Conservation (phyloP, 2,888 invertebrate genomes). For the Ophioninae sp. region DNA sequence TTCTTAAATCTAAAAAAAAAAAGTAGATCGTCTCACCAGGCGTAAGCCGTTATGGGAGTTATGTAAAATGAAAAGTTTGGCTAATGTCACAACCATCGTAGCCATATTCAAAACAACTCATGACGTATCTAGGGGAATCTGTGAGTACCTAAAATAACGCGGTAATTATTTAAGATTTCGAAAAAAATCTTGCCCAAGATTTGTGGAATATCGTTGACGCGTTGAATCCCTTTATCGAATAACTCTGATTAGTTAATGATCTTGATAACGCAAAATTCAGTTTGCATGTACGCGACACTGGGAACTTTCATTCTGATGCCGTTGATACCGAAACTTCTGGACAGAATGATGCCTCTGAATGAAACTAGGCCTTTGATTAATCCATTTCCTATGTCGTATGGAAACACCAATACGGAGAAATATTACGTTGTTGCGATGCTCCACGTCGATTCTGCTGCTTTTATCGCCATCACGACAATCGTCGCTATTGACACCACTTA, state of each 20-base stretch:
- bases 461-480: slow-evolving; percentile 34
- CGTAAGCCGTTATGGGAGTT: too few species aligned
- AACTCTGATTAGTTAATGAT: background rate
- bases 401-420: slow-evolving; percentile 35
- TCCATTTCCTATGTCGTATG: slow-evolving; percentile 44
- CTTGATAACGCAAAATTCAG: slow-evolving; percentile 30
- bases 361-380: slow-evolving; percentile 38
- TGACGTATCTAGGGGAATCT: too few species aligned
- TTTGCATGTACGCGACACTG: slow-evolving; percentile 57
- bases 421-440: slow-evolving; percentile 46
- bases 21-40: too few species aligned
- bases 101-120: too few species aligned
- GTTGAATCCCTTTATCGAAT: background rate
- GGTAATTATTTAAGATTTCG: too few species aligned
- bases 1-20: too few species aligned
- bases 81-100: too few species aligned
- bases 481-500: slow-evolving; percentile 54
- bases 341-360: slow-evolving; percentile 55
- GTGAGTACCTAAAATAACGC: too few species aligned
- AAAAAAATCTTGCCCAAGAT: too few species aligned
- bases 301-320: slow-evolving; percentile 49
- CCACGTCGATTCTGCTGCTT: slow-evolving; percentile 32
- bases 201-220: background rate
- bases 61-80: too few species aligned
- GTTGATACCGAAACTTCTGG: slow-evolving; percentile 45